Evolutionary conservation across 2,888 invertebrate genomes (phyloP).

Genomic region (Oligia latruncula): DNA sequence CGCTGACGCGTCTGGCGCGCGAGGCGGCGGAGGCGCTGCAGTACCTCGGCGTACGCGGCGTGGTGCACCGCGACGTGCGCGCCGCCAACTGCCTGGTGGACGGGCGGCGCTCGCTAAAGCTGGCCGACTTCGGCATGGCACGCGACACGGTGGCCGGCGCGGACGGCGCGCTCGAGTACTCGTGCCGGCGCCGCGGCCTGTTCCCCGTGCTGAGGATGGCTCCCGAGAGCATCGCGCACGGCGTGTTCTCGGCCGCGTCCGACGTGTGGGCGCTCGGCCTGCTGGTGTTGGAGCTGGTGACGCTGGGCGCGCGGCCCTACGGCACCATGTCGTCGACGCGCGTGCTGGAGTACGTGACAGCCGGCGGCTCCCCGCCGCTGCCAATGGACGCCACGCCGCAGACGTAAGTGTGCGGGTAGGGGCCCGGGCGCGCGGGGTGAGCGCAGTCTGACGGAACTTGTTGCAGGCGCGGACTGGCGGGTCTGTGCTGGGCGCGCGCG

Average conservation of each 20-base stretch:
- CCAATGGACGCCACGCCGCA: slow-evolving; percentile 88
- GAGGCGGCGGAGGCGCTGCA: slow-evolving; percentile 65
- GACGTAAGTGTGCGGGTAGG: slow-evolving; percentile 62
- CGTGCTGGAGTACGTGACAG: slow-evolving; percentile 90
- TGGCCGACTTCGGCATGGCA: slow-evolving; percentile 97
- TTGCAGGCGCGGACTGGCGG: slow-evolving; percentile 89
- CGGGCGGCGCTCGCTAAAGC: slow-evolving; percentile 92
- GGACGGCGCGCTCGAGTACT: slow-evolving; percentile 93
- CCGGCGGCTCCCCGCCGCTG: slow-evolving; percentile 91
- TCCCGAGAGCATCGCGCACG: slow-evolving; percentile 94
- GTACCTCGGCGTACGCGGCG: slow-evolving; percentile 92
- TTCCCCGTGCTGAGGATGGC: slow-evolving; percentile 98
- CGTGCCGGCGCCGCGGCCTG: slow-evolving; percentile 95
- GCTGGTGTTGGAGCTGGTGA: slow-evolving; percentile 95
- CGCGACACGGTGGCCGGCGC: slow-evolving; percentile 94
- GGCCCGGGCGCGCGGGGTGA: accelerated
- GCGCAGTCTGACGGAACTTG: slow-evolving; percentile 8
- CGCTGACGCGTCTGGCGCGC: slow-evolving; percentile 75
- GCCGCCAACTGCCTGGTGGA: slow-evolving; percentile 95
- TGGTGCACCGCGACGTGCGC: slow-evolving; percentile 96
- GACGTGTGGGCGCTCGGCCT: slow-evolving; percentile 98
- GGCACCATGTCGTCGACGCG: slow-evolving; percentile 93
- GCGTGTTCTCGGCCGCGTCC: slow-evolving; percentile 94
- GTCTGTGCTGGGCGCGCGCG: slow-evolving; percentile 94
- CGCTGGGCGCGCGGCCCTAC: slow-evolving; percentile 97